These are phyloP conservation scores for Chaunax sp. DNA, from an alignment of 2,797 vertebrate species.

Conservation along the genomic window DNA sequence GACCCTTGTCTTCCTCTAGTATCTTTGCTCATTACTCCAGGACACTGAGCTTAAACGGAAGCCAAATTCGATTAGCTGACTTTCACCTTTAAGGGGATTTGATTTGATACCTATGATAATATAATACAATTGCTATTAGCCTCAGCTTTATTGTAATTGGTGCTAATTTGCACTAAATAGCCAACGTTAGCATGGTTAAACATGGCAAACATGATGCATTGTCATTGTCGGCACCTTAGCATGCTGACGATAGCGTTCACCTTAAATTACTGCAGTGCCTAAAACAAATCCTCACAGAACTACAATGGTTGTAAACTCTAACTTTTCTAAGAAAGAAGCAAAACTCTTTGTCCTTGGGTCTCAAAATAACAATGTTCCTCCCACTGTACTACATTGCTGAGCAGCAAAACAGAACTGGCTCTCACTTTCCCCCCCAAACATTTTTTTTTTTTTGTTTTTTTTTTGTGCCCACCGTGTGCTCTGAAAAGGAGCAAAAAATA, in stretches of 20 bases:
- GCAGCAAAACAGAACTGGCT: conserved; percentile 28
- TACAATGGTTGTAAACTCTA: no score
- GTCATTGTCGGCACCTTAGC: neutral
- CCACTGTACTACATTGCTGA: conserved; percentile 17
- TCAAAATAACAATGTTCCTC: conserved; percentile 2
- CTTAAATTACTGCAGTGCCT: neutral
- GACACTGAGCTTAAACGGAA: neutral
- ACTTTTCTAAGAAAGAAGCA: neutral
- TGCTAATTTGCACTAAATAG: neutral
- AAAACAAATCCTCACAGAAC: neutral
- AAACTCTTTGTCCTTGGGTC: conserved; percentile 44
- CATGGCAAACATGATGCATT: neutral
- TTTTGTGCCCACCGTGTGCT: neutral
- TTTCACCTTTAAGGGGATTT: neutral
- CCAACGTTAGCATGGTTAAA: neutral
- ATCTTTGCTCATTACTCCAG: no score
- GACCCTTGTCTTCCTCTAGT: no score
- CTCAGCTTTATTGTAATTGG: neutral
- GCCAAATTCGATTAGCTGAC: neutral
- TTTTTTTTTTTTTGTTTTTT: conserved; percentile 34
- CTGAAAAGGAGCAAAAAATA: conserved; percentile 22
- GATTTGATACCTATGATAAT: neutral
- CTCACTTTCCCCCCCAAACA: neutral
- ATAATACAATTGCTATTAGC: neutral
- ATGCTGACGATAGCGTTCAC: neutral